These are phyloP conservation scores for Mastigias papua DNA, from an alignment of 30 jellyfish, hydroid and myxozoan species.

Conservation along the genomic window DNA sequence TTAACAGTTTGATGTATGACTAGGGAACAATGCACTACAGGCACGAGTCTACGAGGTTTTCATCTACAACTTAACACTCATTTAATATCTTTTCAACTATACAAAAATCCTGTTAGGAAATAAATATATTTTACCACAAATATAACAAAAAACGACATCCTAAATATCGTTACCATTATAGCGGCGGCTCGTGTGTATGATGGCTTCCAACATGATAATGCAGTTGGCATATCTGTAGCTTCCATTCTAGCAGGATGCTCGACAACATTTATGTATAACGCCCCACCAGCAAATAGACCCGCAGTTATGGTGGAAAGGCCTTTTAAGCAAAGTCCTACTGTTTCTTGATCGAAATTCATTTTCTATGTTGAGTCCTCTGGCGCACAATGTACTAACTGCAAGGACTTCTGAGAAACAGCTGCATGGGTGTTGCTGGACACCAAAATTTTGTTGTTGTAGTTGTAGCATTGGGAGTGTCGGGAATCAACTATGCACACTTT, in stretches of 20 bases:
- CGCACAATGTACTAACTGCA: too few species aligned
- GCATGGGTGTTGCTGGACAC: too few species aligned
- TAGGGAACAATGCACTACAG: too few species aligned
- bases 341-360: constrained; percentile 64
- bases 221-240: constrained; percentile 84
- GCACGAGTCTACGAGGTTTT: too few species aligned
- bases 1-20: too few species aligned
- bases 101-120: not conserved
- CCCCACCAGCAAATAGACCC: constrained; percentile 96
- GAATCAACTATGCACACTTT: too few species aligned
- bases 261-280: constrained; percentile 76
- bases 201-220: constrained; percentile 91
- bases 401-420: too few species aligned
- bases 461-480: too few species aligned
- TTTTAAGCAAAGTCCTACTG: constrained; percentile 67
- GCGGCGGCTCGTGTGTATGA: constrained; percentile 84
- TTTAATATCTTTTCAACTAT: not conserved
- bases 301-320: constrained; percentile 75
- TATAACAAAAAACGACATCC: not conserved
- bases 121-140: not conserved
- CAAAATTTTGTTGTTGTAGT: too few species aligned
- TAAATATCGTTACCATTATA: constrained; percentile 22
- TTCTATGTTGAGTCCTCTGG: too few species aligned
- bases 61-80: too few species aligned
- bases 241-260: constrained; percentile 97